A percentile compares a stretch with the other conserved stretches of the same genome.
phyloP scores from a whole-genome alignment of 2,888 invertebrate genomes.

The Congeria kusceri region DNA sequence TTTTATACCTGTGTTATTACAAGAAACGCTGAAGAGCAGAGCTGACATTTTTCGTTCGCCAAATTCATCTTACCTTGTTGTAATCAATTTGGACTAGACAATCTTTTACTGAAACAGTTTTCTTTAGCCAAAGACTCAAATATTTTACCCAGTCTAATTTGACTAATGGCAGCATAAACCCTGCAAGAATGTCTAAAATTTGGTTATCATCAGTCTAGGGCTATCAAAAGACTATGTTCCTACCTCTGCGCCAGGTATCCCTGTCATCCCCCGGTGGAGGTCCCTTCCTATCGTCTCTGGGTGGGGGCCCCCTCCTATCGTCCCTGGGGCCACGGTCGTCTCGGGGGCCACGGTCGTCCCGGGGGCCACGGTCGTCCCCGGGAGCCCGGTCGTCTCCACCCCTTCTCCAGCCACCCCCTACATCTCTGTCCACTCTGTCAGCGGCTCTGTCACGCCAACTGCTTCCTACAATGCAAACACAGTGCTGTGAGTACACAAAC shows the following conservation, averaged over 20 bases:
- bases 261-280: constrained; percentile 47
- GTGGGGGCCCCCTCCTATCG: constrained; percentile 36
- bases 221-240: constrained; percentile 5
- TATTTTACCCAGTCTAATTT: constrained; percentile 50
- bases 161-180: constrained; percentile 23
- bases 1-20: too few species aligned
- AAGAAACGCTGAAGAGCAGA: too few species aligned
- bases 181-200: constrained; percentile 36
- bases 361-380: constrained; percentile 57
- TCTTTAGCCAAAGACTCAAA: too few species aligned
- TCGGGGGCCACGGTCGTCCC: constrained; percentile 40
- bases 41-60: too few species aligned
- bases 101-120: too few species aligned
- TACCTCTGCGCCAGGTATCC: constrained; percentile 44
- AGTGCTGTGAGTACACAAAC: too few species aligned
- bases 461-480: constrained; percentile 16
- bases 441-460: constrained; percentile 61
- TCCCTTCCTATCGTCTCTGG: constrained; percentile 43
- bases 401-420: constrained; percentile 22
- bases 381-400: constrained; percentile 39
- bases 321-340: constrained; percentile 36
- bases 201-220: constrained; percentile 34
- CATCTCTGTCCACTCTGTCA: constrained; percentile 27
- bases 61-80: too few species aligned
- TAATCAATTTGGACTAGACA: too few species aligned